Evolutionary conservation across 2,797 vertebrate species (phyloP), one percentile per base, ranked within the genome.

Genomic region (Vultur gryphus): DNA sequence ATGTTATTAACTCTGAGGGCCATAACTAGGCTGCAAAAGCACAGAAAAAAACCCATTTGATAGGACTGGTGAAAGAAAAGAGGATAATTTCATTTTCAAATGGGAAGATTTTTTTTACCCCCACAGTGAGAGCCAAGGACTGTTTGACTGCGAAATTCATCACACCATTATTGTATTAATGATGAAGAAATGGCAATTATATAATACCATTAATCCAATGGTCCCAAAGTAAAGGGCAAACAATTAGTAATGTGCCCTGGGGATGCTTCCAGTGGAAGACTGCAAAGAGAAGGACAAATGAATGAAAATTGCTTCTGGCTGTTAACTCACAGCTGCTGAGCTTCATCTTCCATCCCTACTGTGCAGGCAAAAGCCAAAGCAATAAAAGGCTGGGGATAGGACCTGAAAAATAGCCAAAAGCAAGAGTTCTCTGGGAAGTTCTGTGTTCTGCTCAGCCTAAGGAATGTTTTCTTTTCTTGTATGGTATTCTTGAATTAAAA

Each of bases 241-340:
- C 55, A 87, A 89, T 94, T 85, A 83, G 75, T 52, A 51, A 83
- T 11, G 12, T 80, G 67, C 81, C 90, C 52, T 37, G 57, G 92
- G 86, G 92, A 94, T 70, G 46, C 48, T 70, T 97, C 73, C 64
- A 87, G 55, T 61, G 35, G 44, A 95, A 89, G 49, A 57, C 33
- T 14, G 4, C 55, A 92, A 93, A 82, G 71, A 93, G 59, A 91
- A 94, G 80, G 95, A 96, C 69, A 87, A 79, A 95, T 95, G 90
- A 94, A 95, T 94, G 84, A 95, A 90, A 94, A 92, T 73, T 83
- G 44, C 88, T 96, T 87, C 89, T 92, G 89, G 81, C 75, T 91
- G 64, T 85, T 90, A 93, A 90, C 29, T 83, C 59, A 62, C 58
- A 95, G 86, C 84, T 96, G 67, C 78, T 51, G 58, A 75, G 72